Base-by-base conservation (phyloP, 1,140 invertebrate species). In the Zophobas morio region DNA sequence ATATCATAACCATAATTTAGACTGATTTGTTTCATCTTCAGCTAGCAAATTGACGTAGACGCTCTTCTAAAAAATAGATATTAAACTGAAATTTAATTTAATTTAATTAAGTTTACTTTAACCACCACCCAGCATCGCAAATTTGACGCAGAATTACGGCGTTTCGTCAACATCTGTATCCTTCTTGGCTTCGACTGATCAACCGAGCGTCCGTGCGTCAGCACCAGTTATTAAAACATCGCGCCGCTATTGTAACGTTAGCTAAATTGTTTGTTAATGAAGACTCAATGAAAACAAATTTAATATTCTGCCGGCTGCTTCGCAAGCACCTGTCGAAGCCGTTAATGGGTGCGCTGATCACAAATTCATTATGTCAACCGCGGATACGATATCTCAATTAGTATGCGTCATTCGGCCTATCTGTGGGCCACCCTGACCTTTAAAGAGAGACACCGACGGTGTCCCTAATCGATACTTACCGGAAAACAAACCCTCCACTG, bases 311-410 rank as follows among this genome's bases (percentile, higher is more conserved):
- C 53, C 37, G 39, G 57, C 63, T 74, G 37, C 47, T 42, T 66
- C 51, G 39, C 47, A 60, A 76, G 79, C 76, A 80, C 76, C 79
- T 80, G 74, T 63, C 57, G 77, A 78, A 75, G 77, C 74, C 73
- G 77, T 75, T 81, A 81, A 81, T 81, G 78, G 78, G 57, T 37
- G 49, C 71, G 75, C 71, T 75, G 78, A 81, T 81, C 77, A 81
- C 78, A 78, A 81, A 81, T 81, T 78, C 79, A 81, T 81, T 81
- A 81, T 81, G 77, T 79, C 79, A 81, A 81, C 78, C 78, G 74
- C 66, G 74, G 77, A 80, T 76, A 56, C 70, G 74, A 79, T 79
- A 77, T 81, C 77, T 81, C 79, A 81, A 81, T 81, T 81, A 81
- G 79, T 81, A 78, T 76, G 77, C 74, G 73, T 77, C 77, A 79